A percentile compares a stretch with the other conserved stretches of the same genome.
Conservation (phyloP, 2,888 invertebrate species). For the Leptinotarsa peninsularis region DNA sequence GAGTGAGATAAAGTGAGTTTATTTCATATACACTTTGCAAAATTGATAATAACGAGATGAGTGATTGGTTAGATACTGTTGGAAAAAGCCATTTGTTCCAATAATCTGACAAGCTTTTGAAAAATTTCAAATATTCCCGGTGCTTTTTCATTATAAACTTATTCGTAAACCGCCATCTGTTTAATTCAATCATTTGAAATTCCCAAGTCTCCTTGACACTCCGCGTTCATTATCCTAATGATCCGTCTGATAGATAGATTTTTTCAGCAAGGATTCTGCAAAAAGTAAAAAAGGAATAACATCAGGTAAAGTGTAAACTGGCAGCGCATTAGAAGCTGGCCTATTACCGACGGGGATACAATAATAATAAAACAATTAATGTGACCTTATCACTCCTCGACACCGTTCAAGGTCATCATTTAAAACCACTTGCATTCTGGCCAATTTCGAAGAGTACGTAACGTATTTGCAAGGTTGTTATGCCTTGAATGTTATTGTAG, state of each 20-base stretch:
- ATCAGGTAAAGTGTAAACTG: constrained; percentile 23
- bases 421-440: constrained; percentile 36
- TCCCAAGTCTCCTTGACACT: constrained; percentile 7
- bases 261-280: not conserved
- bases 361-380: constrained; percentile 55
- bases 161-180: not conserved
- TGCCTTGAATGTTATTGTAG: constrained; percentile 13
- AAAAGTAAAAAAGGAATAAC: not conserved
- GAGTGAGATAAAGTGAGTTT: too few relatives aligned
- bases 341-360: constrained; percentile 37
- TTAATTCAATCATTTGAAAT: not conserved
- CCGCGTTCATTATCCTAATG: not conserved
- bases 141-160: not conserved
- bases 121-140: too few relatives aligned
- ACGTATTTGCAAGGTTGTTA: constrained; percentile 25
- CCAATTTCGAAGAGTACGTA: constrained; percentile 24
- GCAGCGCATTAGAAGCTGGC: constrained; percentile 17
- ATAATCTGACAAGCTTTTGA: too few relatives aligned
- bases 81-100: too few relatives aligned
- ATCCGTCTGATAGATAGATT: constrained; percentile 1
- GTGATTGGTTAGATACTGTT: too few relatives aligned
- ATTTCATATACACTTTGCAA: too few relatives aligned
- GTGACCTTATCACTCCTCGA: constrained; percentile 54
- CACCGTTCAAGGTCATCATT: constrained; percentile 48
- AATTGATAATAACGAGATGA: too few relatives aligned